Conservation (phyloP, 2,797 vertebrate genomes). For the Pseudochromis fuscus region DNA sequence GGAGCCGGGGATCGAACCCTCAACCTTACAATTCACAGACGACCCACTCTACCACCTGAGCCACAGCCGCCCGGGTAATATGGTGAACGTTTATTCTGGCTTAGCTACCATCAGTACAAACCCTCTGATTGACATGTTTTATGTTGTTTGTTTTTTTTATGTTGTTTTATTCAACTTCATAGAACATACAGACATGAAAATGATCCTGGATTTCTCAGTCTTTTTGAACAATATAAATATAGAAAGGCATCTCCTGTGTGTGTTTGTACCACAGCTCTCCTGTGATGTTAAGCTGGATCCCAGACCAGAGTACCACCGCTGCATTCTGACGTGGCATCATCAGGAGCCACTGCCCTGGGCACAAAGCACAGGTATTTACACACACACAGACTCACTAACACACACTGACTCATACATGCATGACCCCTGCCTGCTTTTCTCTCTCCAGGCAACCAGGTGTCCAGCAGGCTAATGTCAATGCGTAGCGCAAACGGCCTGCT, state of each 20-base stretch:
- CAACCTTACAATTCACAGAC: too few species aligned
- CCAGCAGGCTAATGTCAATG: conserved; percentile 99
- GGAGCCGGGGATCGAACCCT: too few species aligned
- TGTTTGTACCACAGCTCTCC: conserved; percentile 87
- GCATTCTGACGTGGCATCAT: conserved; percentile 99
- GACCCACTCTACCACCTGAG: too few species aligned
- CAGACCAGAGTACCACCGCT: conserved; percentile 97
- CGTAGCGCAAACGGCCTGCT: conserved; percentile 98
- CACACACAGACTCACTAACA: background rate
- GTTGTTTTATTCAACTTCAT: too few species aligned
- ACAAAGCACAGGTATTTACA: conserved; percentile 93
- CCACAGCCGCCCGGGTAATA: too few species aligned
- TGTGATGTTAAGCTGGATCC: conserved; percentile 98
- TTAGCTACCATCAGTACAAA: too few species aligned
- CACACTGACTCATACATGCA: background rate
- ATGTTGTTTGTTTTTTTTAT: too few species aligned
- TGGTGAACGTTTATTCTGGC: too few species aligned
- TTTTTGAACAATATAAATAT: background rate
- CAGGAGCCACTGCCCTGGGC: conserved; percentile 99
- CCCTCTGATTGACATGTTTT: too few species aligned
- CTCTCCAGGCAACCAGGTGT: conserved; percentile 95
- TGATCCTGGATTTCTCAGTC: background rate
- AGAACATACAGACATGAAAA: background rate
- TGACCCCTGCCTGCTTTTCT: background rate
- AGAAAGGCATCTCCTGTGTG: background rate